Evolutionary conservation across 2,797 vertebrate genomes (phyloP), one percentile per base, ranked within the genome.

Genomic region (Acanthiza pusilla): DNA sequence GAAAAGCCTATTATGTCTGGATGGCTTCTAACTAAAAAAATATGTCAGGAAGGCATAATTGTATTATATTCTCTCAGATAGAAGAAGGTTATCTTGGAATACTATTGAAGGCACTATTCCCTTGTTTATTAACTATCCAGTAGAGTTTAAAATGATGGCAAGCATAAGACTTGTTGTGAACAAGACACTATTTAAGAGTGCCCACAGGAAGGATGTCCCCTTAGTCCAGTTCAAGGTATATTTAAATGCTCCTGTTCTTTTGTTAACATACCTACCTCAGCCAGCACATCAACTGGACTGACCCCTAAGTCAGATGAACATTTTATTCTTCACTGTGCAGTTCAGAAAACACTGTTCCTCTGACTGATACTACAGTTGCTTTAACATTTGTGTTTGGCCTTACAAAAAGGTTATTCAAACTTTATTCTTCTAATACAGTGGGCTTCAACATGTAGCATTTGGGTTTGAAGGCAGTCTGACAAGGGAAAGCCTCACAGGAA

Each of bases 1-100:
- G 79, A 96, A 96, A 95, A 95, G 85, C 60, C 63, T 73, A 29
- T 73, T 63, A 36, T 57, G 50, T 60, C 51, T 83, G 60, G 60
- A 84, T 82, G 62, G 32, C 36, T 92, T 93, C 82, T 72, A 89
- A 77, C 45, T 2, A 76, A 83, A 82, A 82, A 88, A 76, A 51
- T 10, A 87, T 8, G 32, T 50, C 53, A 89, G 45, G 50, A 91
- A 93, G n/a, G 22, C 42, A 38, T 90, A 90, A 82, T 8, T 63
- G 15, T 53, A 86, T 95, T 83, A 60, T 57, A 73, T 66, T 63
- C 12, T 42, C 30, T 43, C 19, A 71, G 60, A 84, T 7, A 76
- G 74, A 93, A 88, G 36, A 92, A 73, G 9, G 42, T 91, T 85
- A 89, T 88, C 67, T 76, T 73, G 42, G 21, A 93, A 58, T 81